These are phyloP conservation scores for Misgurnus mizolepis DNA, from an alignment of 2,113 vertebrate species.

Conservation along the genomic window DNA sequence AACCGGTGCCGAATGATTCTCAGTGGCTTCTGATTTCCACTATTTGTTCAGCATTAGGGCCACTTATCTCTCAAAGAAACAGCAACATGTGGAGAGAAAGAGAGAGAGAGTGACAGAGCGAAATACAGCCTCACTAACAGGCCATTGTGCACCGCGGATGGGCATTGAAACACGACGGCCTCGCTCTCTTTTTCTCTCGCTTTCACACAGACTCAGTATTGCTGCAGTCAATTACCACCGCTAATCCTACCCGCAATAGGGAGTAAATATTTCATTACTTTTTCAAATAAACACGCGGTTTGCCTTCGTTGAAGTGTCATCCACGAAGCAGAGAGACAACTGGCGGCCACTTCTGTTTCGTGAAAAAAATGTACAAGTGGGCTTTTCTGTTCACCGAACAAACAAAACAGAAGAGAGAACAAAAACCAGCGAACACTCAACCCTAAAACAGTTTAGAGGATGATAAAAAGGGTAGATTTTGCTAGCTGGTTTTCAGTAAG, in stretches of 20 bases:
- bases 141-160: conserved; percentile 87
- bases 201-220: conserved; percentile 77
- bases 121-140: conserved; percentile 86
- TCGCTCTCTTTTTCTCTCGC: conserved; percentile 72
- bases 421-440: conserved; percentile 30
- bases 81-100: conserved; percentile 93
- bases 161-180: conserved; percentile 96
- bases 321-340: conserved; percentile 56
- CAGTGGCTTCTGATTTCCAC: conserved; percentile 99
- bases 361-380: conserved; percentile 21
- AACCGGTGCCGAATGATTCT: conserved; percentile 98
- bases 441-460: conserved; percentile 17
- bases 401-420: conserved; percentile 33
- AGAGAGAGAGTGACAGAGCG: conserved; percentile 98
- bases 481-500: neutral
- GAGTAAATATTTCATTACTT: conserved; percentile 99
- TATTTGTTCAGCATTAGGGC: conserved; percentile 99
- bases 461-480: neutral
- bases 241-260: conserved; percentile 98
- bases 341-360: conserved; percentile 37
- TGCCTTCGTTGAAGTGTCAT: conserved; percentile 93
- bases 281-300: conserved; percentile 99
- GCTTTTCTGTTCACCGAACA: conserved; percentile 33
- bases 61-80: conserved; percentile 99
- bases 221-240: conserved; percentile 97